phyloP scores from a whole-genome alignment of 2,797 vertebrate species.

The Podargus strigoides region DNA sequence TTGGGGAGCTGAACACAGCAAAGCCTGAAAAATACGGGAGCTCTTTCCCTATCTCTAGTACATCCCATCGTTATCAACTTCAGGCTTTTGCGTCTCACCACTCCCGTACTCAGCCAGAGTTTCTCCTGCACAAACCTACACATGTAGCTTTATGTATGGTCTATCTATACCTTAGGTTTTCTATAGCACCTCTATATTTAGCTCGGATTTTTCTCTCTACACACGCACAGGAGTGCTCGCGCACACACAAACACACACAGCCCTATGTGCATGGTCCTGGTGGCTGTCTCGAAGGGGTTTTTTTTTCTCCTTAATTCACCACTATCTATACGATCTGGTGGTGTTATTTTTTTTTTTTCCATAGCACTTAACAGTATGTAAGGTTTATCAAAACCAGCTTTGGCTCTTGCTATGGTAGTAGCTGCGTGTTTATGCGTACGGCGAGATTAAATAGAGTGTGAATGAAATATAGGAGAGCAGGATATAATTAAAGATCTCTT shows the following conservation, averaged over 20 bases:
- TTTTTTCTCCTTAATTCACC: neutral
- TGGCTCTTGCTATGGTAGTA: neutral
- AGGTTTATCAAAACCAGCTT: neutral
- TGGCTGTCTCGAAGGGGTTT: neutral
- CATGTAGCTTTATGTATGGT: neutral
- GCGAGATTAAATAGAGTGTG: neutral
- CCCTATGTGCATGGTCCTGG: neutral
- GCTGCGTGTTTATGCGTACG: neutral
- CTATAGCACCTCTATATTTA: slow-evolving; percentile 60
- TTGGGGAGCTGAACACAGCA: neutral
- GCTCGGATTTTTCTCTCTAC: neutral
- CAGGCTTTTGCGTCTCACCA: neutral
- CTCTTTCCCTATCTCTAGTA: neutral
- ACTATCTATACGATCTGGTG: neutral
- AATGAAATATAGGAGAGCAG: neutral
- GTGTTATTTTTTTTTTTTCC: neutral
- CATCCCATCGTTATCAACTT: neutral
- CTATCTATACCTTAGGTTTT: slow-evolving; percentile 31
- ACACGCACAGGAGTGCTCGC: neutral
- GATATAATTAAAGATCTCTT: neutral
- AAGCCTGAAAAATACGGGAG: neutral
- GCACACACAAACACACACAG: slow-evolving; percentile 28
- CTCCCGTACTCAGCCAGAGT: neutral
- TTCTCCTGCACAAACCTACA: neutral
- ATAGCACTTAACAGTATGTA: accelerated